Conservation (phyloP, 2,113 vertebrate species). For the Prinia subflava region DNA sequence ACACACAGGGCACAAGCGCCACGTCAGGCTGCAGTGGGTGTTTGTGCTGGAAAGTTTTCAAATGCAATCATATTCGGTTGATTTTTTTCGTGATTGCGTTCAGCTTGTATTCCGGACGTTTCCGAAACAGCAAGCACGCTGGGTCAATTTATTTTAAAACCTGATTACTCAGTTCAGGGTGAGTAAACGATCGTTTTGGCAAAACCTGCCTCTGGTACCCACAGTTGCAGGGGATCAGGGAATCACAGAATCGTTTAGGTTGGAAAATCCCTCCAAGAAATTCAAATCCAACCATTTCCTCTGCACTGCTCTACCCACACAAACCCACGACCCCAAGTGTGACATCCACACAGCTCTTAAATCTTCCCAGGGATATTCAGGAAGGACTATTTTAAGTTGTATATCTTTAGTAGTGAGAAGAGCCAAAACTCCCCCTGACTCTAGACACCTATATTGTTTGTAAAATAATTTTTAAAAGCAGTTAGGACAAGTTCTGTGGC, state of each 20-base stretch:
- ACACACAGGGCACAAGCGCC: neutral
- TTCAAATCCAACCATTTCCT: rapidly evolving
- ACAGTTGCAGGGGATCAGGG: neutral
- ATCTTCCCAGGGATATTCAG: neutral
- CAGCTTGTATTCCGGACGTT: neutral
- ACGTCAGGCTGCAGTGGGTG: rapidly evolving
- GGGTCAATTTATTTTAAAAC: neutral
- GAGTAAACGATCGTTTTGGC: rapidly evolving
- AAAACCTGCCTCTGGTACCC: neutral
- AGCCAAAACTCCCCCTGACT: neutral
- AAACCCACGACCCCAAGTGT: too few species aligned
- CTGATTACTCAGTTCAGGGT: neutral
- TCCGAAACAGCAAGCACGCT: rapidly evolving
- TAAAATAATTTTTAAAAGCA: neutral
- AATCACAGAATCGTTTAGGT: neutral
- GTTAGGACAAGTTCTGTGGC: neutral
- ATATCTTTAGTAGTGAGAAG: neutral
- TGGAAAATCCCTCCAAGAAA: neutral
- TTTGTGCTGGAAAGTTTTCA: neutral
- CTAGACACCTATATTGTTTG: neutral
- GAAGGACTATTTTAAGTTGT: neutral
- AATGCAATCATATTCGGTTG: neutral
- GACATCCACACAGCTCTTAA: neutral
- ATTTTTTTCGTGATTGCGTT: neutral
- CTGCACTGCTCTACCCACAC: neutral